Percentiles rank a stretch among this genome's conserved stretches.
These are phyloP conservation scores for Clarias macrocephalus DNA, from an alignment of 2,113 vertebrate species.

Conservation along the genomic window DNA sequence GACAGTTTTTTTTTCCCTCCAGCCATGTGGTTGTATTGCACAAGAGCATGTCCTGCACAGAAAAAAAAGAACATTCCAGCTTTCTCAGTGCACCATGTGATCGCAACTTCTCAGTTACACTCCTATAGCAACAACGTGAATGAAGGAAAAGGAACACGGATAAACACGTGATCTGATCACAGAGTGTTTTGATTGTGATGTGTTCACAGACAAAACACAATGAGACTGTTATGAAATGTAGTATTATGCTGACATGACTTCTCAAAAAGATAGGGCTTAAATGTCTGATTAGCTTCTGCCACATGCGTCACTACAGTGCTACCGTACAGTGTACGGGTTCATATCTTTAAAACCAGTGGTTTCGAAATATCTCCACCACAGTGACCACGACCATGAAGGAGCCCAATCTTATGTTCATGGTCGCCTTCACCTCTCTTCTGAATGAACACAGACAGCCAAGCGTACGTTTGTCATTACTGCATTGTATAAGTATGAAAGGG, in stretches of 20 bases:
- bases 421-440: conserved; percentile 54
- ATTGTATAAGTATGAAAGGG: conserved; percentile 61
- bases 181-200: conserved; percentile 30
- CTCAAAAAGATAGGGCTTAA: conserved; percentile 61
- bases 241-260: conserved; percentile 43
- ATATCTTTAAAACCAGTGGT: conserved; percentile 1
- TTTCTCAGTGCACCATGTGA: background rate
- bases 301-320: background rate
- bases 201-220: conserved; percentile 39
- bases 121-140: conserved; percentile 62
- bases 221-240: conserved; percentile 32
- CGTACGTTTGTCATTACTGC: conserved; percentile 29
- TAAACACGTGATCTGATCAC: conserved; percentile 55
- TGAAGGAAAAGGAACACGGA: conserved; percentile 54
- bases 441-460: conserved; percentile 31
- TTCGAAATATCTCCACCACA: conserved; percentile 35
- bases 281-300: background rate
- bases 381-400: conserved; percentile 39
- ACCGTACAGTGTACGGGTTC: background rate
- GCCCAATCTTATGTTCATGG: conserved; percentile 46
- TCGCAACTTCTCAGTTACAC: background rate
- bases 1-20: conserved; percentile 58
- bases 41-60: conserved; percentile 59
- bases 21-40: conserved; percentile 72
- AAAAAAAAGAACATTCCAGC: conserved; percentile 35